Percentiles rank a stretch among this genome's conserved stretches.
Evolutionary conservation across 2,888 invertebrate species (phyloP).

Genomic region (Volucella bombylans): DNA sequence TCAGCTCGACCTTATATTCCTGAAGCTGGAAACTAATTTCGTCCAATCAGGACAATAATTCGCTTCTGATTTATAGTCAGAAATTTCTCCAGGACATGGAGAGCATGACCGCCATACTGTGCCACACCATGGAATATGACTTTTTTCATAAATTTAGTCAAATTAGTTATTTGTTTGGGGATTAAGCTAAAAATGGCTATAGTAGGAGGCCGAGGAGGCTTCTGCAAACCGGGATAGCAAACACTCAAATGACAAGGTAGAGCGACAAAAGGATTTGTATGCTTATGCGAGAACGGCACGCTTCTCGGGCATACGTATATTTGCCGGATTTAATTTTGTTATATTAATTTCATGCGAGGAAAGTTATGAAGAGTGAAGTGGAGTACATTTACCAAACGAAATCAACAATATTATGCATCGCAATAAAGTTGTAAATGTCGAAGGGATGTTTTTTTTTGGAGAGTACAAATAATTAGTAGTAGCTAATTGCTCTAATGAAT

Average conservation of each 20-base stretch:
- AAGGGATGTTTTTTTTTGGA: no score
- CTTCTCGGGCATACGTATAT: neutral
- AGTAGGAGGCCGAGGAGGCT: neutral
- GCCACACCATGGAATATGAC: neutral
- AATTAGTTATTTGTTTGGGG: conserved; percentile 24
- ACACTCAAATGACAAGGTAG: neutral
- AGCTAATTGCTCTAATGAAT: no score
- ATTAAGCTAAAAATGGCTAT: neutral
- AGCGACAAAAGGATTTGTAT: conserved; percentile 13
- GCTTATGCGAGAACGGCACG: conserved; percentile 19
- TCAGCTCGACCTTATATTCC: neutral
- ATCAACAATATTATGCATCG: conserved; percentile 25
- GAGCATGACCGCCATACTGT: neutral
- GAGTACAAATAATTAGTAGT: no score
- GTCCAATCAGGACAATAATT: conserved; percentile 37
- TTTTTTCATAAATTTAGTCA: conserved; percentile 38
- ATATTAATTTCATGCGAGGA: neutral
- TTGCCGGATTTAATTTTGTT: neutral
- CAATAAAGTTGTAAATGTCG: neutral
- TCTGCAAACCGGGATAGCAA: neutral
- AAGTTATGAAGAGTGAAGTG: conserved; percentile 17
- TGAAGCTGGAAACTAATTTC: conserved; percentile 11
- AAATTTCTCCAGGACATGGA: conserved; percentile 5
- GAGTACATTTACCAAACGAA: conserved; percentile 10
- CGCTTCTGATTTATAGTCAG: conserved; percentile 27